Conservation (phyloP, 2,888 invertebrate genomes). For the Trissonchulus sp. region DNA sequence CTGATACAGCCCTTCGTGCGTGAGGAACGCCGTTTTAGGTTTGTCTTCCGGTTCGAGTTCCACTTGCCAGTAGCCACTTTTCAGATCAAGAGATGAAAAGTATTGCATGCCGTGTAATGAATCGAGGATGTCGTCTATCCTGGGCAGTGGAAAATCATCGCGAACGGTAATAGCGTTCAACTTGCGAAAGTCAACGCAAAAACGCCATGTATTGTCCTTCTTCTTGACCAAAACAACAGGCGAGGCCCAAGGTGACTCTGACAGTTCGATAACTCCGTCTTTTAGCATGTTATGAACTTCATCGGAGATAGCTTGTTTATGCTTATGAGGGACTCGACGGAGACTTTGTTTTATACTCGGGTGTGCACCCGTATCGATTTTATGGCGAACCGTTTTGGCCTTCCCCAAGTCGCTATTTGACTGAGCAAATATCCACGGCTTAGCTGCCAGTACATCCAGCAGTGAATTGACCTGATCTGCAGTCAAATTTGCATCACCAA, state of each 20-base stretch:
- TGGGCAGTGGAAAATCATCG: neutral
- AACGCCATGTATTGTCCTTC: no score
- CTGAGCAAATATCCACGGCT: neutral
- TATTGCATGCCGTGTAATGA: no score
- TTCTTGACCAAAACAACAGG: no score
- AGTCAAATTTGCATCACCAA: neutral
- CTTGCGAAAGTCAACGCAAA: no score
- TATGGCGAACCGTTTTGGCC: neutral
- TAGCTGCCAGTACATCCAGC: neutral
- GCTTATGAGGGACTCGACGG: neutral
- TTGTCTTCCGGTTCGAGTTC: neutral
- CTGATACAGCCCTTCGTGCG: conserved; percentile 2
- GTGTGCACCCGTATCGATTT: conserved; percentile 3
- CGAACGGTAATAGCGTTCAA: no score
- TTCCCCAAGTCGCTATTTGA: neutral
- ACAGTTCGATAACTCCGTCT: neutral
- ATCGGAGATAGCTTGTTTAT: neutral
- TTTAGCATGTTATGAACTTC: neutral
- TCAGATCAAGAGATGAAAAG: neutral
- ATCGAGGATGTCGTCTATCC: no score
- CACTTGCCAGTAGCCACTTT: neutral
- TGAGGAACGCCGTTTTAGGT: conserved; percentile 1
- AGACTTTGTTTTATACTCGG: neutral
- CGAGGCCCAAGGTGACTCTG: no score
- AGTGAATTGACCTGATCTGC: neutral